phyloP scores from a whole-genome alignment of 2,113 vertebrate species.

The Sebastes fasciatus region DNA sequence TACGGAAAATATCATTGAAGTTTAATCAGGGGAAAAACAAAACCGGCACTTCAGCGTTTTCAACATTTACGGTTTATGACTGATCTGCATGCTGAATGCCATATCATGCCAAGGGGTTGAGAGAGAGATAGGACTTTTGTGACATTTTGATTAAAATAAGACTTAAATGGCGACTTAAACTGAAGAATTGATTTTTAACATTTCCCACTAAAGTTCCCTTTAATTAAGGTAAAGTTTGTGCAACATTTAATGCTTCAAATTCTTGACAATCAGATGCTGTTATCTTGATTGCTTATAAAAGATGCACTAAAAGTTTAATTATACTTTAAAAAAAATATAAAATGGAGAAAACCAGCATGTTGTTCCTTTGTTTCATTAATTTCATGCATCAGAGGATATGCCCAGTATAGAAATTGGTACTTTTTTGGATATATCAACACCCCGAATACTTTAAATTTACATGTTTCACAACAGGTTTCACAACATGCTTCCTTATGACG shows the following conservation, averaged over 20 bases:
- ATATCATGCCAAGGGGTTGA: not conserved
- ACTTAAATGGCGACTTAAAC: not conserved
- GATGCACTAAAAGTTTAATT: not conserved
- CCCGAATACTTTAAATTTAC: not conserved
- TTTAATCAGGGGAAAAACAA: conserved; percentile 3
- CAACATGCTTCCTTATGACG: conserved; percentile 24
- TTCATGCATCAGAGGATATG: not conserved
- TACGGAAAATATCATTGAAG: not conserved
- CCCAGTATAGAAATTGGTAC: not conserved
- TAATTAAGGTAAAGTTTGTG: not conserved
- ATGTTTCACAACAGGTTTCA: conserved; percentile 45
- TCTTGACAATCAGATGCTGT: too few relatives aligned
- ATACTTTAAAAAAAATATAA: not conserved
- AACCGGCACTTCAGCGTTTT: not conserved
- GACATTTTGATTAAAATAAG: not conserved
- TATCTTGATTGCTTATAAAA: not conserved
- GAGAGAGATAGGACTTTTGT: not conserved
- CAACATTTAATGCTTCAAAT: not conserved
- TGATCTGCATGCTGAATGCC: not conserved
- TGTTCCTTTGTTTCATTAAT: not conserved
- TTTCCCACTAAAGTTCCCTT: not conserved
- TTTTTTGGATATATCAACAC: not conserved
- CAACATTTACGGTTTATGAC: not conserved
- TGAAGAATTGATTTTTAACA: not conserved
- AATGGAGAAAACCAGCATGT: not conserved